Conservation (phyloP, 2,888 invertebrate genomes). For the Schizaphis graminum region DNA sequence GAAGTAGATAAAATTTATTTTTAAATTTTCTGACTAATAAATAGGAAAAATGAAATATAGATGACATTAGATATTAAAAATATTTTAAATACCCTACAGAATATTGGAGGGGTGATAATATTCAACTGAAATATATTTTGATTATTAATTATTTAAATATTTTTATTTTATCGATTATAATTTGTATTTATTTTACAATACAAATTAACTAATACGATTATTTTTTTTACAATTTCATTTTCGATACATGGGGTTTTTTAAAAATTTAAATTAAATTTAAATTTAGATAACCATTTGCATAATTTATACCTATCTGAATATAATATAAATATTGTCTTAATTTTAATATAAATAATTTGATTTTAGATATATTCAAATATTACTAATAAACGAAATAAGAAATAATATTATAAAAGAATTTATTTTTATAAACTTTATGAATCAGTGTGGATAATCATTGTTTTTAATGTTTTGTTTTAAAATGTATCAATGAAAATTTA, state of each 20-base stretch:
- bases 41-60: not conserved
- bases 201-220: not conserved
- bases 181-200: not conserved
- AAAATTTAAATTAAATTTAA: not conserved
- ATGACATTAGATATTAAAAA: not conserved
- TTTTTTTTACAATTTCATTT: not conserved
- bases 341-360: not conserved
- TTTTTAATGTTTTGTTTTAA: not conserved
- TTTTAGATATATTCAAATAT: not conserved
- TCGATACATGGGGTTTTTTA: not conserved
- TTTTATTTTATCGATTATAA: not conserved
- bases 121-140: not conserved
- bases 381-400: not conserved
- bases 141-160: not conserved
- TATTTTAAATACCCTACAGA: not conserved
- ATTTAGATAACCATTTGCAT: not conserved
- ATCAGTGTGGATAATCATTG: not conserved
- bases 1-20: not conserved
- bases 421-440: not conserved
- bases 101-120: not conserved
- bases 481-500: not conserved
- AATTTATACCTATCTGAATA: not conserved
- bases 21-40: not conserved
- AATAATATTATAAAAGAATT: not conserved
- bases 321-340: not conserved